Base-by-base conservation (phyloP, 2,113 vertebrate genomes). In the Trinectes maculatus region DNA sequence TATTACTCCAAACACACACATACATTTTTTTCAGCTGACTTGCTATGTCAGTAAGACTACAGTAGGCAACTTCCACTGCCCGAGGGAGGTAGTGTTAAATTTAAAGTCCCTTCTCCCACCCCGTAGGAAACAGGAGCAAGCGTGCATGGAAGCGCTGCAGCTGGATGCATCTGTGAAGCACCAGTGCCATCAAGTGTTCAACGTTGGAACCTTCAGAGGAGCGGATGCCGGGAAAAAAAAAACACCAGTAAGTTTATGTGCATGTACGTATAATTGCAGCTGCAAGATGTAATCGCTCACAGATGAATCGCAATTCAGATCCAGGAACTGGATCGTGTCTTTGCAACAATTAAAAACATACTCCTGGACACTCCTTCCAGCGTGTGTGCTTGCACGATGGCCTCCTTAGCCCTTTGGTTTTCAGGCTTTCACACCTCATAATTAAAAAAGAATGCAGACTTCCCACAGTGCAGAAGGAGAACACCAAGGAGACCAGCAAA, bases 401-500 rank as follows among this genome's bases (percentile, higher is more conserved):
- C 56, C 71, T 53, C 78, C 73, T 74, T 21, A 73, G 73, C 55
- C 49, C 51, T 77, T 85, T 80, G 60, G 77, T 81, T 87, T 85
- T 85, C 59, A 75, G 66, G 76, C 73, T 81, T 91, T 89, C 88
- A 89, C 90, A 91, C 89, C 88, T 91, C 87, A 73, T 86, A 89
- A 89, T 86, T 84, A 83, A 83, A 85, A 82, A 85, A 79, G 79
- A 89, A 89, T 84, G 85, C 83, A 88, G 80, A 65, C 85, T 84
- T 82, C 89, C 80, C 85, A 87, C 79, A 21, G 74, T 29, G 79
- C 57, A 3, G 57, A 47, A n/a, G n/a, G n/a, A 61, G 77, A 83
- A 79, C 79, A 79, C 81, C 68, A 71, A 65, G 78, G 80, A 73
- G 62, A 82, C 55, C 76, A 65, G 71, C 56, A 72, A 84, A 82